These are phyloP conservation scores for Illadopsis cleaveri DNA, from an alignment of 2,113 vertebrate species.

Conservation along the genomic window DNA sequence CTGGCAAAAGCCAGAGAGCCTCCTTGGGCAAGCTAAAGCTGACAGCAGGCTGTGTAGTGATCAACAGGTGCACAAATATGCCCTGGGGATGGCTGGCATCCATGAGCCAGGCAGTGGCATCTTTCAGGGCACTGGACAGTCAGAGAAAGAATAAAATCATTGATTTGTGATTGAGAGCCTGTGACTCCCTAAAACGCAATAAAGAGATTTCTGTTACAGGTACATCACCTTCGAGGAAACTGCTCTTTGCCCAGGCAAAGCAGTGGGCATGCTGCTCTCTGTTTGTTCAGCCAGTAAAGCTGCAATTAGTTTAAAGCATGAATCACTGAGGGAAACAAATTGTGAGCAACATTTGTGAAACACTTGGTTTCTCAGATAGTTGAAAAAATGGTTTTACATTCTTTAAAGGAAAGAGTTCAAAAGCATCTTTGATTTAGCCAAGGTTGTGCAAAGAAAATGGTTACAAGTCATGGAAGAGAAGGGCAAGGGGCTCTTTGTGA, in stretches of 20 bases:
- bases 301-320: neutral
- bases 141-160: neutral
- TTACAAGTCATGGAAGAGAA: neutral
- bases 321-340: neutral
- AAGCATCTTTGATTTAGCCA: neutral
- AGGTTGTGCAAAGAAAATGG: neutral
- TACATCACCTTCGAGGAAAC: neutral
- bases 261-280: neutral
- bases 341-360: neutral
- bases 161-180: neutral
- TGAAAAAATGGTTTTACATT: neutral
- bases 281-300: neutral
- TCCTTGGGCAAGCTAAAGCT: neutral
- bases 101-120: neutral
- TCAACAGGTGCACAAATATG: rapidly evolving
- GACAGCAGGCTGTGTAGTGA: neutral
- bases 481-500: rapidly evolving
- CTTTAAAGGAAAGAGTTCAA: neutral
- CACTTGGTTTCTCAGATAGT: neutral
- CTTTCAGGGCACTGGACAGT: neutral
- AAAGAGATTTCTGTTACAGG: rapidly evolving
- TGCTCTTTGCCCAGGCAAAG: neutral
- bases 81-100: rapidly evolving
- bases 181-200: neutral
- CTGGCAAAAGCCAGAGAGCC: neutral